Conservation (phyloP, 1,140 invertebrate genomes). For the Diploscapter pachys region DNA sequence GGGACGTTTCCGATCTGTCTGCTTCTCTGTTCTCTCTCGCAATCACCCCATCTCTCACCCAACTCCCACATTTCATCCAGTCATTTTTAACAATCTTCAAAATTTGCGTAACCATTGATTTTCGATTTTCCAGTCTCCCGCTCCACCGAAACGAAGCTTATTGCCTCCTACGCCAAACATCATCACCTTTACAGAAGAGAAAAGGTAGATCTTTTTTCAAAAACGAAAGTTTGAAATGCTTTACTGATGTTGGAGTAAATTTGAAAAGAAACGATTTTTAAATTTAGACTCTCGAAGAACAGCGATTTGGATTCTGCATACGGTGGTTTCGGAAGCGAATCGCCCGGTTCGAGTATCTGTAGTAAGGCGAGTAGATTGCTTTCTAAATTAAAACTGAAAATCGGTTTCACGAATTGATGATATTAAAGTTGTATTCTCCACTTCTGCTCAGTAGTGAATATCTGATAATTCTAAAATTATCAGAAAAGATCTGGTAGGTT, state of each 20-base stretch:
- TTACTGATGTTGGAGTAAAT: background rate
- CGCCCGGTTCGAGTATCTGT: conserved; percentile 24
- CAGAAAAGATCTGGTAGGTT: conserved; percentile 1
- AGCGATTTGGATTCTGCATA: conserved; percentile 38
- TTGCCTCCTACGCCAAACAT: background rate
- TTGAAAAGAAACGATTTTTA: conserved; percentile 7
- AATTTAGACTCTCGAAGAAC: conserved; percentile 31
- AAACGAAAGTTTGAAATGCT: background rate
- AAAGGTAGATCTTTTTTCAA: conserved; percentile 6
- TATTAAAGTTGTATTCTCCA: no score
- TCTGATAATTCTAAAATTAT: conserved; percentile 3
- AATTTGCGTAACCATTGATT: background rate
- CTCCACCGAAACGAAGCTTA: conserved; percentile 1
- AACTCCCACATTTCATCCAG: no score
- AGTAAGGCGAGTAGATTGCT: background rate
- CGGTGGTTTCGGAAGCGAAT: conserved; percentile 32
- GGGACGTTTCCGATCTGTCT: no score
- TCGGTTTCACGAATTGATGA: no score
- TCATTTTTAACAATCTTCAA: no score
- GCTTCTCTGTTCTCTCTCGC: no score
- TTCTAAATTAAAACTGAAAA: no score
- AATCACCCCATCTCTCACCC: no score
- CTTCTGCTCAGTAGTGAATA: background rate
- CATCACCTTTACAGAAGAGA: conserved; percentile 3
- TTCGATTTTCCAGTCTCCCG: conserved; percentile 2